Evolutionary conservation across 1,140 invertebrate genomes (phyloP).

Genomic region (Panonychus citri): DNA sequence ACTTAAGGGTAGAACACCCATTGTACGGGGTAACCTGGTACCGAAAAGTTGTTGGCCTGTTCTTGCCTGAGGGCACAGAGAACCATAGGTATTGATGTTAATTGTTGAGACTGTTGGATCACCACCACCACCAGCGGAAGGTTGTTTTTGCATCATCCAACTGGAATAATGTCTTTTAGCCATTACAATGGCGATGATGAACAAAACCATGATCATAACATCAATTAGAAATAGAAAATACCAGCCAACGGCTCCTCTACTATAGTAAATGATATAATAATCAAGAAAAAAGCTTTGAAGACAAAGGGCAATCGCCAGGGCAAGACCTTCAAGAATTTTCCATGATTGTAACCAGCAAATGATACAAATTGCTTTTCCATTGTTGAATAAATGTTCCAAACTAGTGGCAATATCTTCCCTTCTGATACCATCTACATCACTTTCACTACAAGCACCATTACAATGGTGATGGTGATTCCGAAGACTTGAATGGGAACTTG

Average conservation of each 20-base stretch:
- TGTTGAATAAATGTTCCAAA: no score
- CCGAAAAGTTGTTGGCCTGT: no score
- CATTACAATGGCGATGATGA: constrained; percentile 21
- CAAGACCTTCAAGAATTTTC: constrained; percentile 7
- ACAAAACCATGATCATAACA: constrained; percentile 22
- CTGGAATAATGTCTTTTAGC: constrained; percentile 18
- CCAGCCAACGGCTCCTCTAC: constrained; percentile 23
- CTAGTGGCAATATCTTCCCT: no score
- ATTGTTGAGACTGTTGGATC: background rate
- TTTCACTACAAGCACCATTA: no score
- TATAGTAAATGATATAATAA: constrained; percentile 20
- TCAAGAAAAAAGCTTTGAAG: constrained; percentile 10
- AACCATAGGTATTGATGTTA: no score
- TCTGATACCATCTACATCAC: no score
- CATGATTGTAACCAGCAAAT: background rate
- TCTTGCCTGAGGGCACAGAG: no score
- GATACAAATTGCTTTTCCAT: no score
- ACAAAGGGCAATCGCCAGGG: constrained; percentile 9
- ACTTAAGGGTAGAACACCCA: constrained; percentile 24
- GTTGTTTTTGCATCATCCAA: background rate
- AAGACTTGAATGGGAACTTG: no score
- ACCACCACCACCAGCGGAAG: no score
- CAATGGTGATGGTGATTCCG: no score
- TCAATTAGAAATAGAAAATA: constrained; percentile 27
- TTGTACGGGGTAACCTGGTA: background rate